Evolutionary conservation across 2,888 invertebrate species (phyloP).

Genomic region (Polyploca ridens): DNA sequence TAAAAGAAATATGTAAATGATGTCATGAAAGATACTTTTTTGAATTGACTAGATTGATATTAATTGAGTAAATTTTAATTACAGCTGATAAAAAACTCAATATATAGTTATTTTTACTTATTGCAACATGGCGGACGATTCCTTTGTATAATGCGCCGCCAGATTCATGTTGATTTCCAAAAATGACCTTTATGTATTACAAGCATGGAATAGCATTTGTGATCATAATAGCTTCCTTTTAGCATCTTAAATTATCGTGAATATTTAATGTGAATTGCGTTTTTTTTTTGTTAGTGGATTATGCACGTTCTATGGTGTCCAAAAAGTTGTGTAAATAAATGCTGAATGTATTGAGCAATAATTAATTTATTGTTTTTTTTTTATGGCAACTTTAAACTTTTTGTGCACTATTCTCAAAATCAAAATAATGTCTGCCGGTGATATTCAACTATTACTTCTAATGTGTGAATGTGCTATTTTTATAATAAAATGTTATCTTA

Average conservation of each 20-base stretch:
- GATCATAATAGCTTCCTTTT: neutral
- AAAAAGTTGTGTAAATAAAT: neutral
- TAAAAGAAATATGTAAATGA: too few species aligned
- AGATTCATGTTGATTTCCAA: neutral
- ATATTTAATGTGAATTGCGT: neutral
- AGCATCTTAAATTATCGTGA: neutral
- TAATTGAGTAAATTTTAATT: too few species aligned
- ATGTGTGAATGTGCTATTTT: slow-evolving; percentile 37
- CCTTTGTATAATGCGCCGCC: neutral
- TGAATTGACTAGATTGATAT: too few species aligned
- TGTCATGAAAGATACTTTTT: too few species aligned
- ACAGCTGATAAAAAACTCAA: too few species aligned
- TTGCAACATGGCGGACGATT: neutral
- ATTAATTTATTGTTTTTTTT: too few species aligned
- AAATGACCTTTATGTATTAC: neutral
- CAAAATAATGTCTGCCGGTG: slow-evolving; percentile 22
- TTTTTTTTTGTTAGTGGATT: neutral
- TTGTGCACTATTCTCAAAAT: slow-evolving; percentile 7
- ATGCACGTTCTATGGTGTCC: neutral
- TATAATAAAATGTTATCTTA: slow-evolving; percentile 57
- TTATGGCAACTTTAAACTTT: neutral
- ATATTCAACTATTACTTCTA: slow-evolving; percentile 21
- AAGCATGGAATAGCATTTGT: neutral
- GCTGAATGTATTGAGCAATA: neutral
- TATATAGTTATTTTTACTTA: too few species aligned